Evolutionary conservation across 1,140 invertebrate genomes (phyloP).

Genomic region (Lepidurus couesii): DNA sequence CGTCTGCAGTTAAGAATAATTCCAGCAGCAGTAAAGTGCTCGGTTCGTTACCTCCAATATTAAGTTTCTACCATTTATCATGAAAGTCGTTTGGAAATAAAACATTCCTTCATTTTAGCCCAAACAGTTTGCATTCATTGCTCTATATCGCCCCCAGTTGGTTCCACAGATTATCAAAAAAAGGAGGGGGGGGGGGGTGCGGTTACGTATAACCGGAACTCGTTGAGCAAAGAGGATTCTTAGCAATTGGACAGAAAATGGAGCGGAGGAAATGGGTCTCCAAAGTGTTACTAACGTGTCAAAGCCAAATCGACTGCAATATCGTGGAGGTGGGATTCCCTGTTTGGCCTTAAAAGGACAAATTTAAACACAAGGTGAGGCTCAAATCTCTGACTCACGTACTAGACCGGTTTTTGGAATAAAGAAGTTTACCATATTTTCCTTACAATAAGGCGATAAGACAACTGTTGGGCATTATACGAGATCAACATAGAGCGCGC

Average conservation of each 20-base stretch:
- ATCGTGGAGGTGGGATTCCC: constrained; percentile 10
- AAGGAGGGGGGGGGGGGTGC: too few relatives aligned
- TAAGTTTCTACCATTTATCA: neutral
- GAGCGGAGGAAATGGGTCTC: neutral
- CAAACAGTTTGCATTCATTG: neutral
- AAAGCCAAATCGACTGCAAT: neutral
- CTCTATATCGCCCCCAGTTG: neutral
- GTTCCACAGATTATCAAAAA: too few relatives aligned
- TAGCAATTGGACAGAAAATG: neutral
- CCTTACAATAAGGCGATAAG: neutral
- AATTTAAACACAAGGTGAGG: neutral
- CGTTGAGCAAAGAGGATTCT: too few relatives aligned
- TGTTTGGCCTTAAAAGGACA: neutral
- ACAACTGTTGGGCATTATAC: neutral
- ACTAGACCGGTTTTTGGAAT: neutral
- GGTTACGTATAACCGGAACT: too few relatives aligned
- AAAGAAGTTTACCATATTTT: constrained; percentile 7
- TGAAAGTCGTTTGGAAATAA: neutral
- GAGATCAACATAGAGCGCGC: neutral
- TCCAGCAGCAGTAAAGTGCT: neutral
- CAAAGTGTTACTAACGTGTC: neutral
- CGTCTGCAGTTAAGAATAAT: neutral
- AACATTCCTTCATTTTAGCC: neutral
- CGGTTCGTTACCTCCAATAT: neutral
- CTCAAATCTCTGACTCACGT: constrained; percentile 7